Evolutionary conservation across 2,113 vertebrate genomes (phyloP), one percentile per base, ranked within the genome.

Genomic region (Rhizomys pruinosus): DNA sequence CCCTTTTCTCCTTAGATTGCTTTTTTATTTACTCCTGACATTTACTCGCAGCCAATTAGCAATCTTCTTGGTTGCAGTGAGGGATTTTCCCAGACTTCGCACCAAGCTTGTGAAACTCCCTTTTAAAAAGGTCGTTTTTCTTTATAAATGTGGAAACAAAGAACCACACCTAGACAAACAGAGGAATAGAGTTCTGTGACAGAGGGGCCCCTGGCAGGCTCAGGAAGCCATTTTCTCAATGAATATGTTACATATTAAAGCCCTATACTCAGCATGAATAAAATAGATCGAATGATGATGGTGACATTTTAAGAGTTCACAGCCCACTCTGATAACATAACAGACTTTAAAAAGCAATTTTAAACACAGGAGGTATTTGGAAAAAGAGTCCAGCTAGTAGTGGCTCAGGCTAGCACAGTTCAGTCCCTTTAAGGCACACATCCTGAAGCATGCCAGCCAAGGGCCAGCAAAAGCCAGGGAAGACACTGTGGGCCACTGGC

Each of bases 231-330:
- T 90, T 95, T 93, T 89, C 78, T 93, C 86, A 81, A 59, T 80
- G 74, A 92, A 93, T 90, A 80, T 4, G 19, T 96, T 84, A 72
- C 68, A 23, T 93, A 88, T 88, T 93, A 95, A 95, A 88, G 39
- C 39, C 74, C 64, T 11, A 29, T 32, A 17, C 25, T 92, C 82
- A 61, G 66, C 64, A 55, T 5, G 73, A 42, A 79, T 68, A 90
- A 94, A 92, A 89, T 0, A 34, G 71, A 89, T 92, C 4, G 72
- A 61, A 87, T 87, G 86, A 73, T 68, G 72, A 91, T 74, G 81
- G 63, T 57, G 89, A 61, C 82, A 89, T 93, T 69, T 86, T 2
- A 55, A 85, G 89, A 94, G 89, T 84, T 94, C 86, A 91, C 61
- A 71, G 34, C 32, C 34, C n/a, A n/a, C 20, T 84, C 23, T 17